Evolutionary conservation across 1,140 invertebrate species (phyloP), one percentile per base, ranked within the genome.

Genomic region (Sogatella furcifera): DNA sequence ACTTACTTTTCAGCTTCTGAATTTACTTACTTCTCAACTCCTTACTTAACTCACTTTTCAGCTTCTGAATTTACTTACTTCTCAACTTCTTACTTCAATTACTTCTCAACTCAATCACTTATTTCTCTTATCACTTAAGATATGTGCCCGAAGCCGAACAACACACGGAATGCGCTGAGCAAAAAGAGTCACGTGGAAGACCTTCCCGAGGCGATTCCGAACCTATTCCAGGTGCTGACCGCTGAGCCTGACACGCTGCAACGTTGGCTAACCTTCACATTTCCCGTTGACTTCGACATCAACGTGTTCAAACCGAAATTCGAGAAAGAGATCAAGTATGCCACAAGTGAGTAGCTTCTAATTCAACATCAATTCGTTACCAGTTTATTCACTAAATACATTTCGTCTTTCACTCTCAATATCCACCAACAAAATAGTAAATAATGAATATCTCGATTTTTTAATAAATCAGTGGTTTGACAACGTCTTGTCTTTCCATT

Each of bases 151-250:
- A 90, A 90, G 70, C 83, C 85, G 22, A 90, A 90, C 70, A 78
- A 85, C 67, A 86, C 87, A 8, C 78, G 82, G 44, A 69, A 70
- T 22, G 80, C 84, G 31, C 71, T 92, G 53, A 85, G 83, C 43
- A 85, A 84, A 68, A 84, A 90, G 61, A 94, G 90, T 5, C 87
- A 95, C 69, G 88, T 95, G 6, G 92, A 95, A 71, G 88, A 92
- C 61, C 81, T 95, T 4, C 78, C 78, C 52, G 88, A 90, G 55
- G 81, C 85, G n/a, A 80, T 92, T 19, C 88, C 90, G 0, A 88
- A 86, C 38, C 73, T 96, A 5, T 96, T 95, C 69, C 76, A 83
- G 61, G 88, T 86, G 1, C 74, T 95, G 21, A 93, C 90, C 2
- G 82, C 84, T 49, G 89, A 87, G 66, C 82, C 84, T 38, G 90